Base-by-base conservation (phyloP, 2,797 vertebrate species). In the Geotrypetes seraphini region DNA sequence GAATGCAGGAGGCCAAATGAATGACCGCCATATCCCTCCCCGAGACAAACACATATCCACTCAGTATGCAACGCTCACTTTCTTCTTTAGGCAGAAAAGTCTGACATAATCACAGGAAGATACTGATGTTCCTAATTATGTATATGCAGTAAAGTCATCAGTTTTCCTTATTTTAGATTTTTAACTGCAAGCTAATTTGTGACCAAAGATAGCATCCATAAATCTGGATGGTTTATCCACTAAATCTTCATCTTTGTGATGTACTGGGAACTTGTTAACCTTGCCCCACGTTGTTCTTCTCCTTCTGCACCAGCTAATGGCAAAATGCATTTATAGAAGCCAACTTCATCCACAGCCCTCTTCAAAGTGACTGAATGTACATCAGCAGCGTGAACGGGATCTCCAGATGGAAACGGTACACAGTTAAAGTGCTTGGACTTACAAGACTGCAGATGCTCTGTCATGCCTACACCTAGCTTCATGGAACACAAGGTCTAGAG, bases 121-220 rank as follows among this genome's bases (percentile, higher is more conserved):
- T 54, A 42, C 45, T 59, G 62, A 37, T 36, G 33, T 50, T 67
- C 63, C 54, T 40, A 37, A 52, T 34, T 19, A 43, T 32, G 39
- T 63, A 41, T 60, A 67, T 13, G 59, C 43, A 33, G 26, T 25
- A 34, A 65, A 41, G 57, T 57, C 27, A 47, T 39, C 28, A 25
- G 31, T 62, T 66, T 48, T 35, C 13, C 29, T 63, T 57, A 66
- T 22, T 27, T 38, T 53, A n/a, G 73, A 47, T 68, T 51, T 52
- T 53, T 57, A 68, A 77, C 53, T 51, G 66, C 79, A 64, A 78
- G 59, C 78, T 83, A 70, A 81, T 81, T 83, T 83, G 91, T 95
- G 90, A 96, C 92, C 91, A 93, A 96, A 96, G 90, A 95, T 73
- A 68, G 75, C 76, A 59, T 70, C 76, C 69, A 61, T 65, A 50